phyloP scores from a whole-genome alignment of 1,140 invertebrate genomes.

The Steinernema feltiae region DNA sequence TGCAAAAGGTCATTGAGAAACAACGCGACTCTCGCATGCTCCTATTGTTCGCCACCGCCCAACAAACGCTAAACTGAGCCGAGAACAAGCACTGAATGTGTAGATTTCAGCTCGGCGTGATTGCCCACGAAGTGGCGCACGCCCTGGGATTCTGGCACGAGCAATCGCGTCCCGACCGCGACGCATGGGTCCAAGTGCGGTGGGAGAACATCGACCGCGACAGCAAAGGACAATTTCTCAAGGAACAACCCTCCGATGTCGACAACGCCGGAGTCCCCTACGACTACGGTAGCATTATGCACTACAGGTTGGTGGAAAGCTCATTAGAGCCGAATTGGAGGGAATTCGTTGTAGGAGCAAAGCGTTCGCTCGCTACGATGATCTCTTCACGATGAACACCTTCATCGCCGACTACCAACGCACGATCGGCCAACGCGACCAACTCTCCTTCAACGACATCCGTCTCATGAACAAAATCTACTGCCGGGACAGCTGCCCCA shows the following conservation, averaged over 20 bases:
- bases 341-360: constrained; percentile 43
- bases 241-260: constrained; percentile 57
- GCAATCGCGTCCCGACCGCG: constrained; percentile 54
- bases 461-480: constrained; percentile 57
- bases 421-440: constrained; percentile 54
- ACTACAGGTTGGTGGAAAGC: constrained; percentile 45
- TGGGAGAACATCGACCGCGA: constrained; percentile 58
- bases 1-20: too few species aligned
- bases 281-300: constrained; percentile 55
- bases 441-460: constrained; percentile 58
- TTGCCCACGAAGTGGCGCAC: constrained; percentile 59
- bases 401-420: constrained; percentile 55
- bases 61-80: too few species aligned
- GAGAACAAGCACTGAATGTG: too few species aligned
- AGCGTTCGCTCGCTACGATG: constrained; percentile 55
- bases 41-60: too few species aligned
- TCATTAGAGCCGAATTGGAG: constrained; percentile 9
- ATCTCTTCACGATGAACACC: constrained; percentile 56
- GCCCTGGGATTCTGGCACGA: constrained; percentile 60
- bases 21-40: too few species aligned
- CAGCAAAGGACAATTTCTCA: constrained; percentile 56
- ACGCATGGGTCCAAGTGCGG: constrained; percentile 43
- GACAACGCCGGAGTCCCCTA: constrained; percentile 57
- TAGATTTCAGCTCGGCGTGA: constrained; percentile 58
- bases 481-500: constrained; percentile 47